Evolutionary conservation across 2,888 invertebrate genomes (phyloP).

Genomic region (Germaria angustata): DNA sequence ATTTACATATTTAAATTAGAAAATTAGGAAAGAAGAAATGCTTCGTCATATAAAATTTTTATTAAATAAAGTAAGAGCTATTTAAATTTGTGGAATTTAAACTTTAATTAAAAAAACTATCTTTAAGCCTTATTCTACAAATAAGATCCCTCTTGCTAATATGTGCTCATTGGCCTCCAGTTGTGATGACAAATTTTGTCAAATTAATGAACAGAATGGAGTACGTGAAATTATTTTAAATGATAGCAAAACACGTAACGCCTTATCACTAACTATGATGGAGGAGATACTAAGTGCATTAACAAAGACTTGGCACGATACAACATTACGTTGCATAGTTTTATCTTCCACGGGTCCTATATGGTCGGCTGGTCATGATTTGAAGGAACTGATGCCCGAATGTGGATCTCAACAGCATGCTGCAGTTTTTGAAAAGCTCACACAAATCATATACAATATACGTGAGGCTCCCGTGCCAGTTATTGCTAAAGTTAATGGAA

Average conservation of each 20-base stretch:
- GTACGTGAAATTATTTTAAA: constrained; percentile 82
- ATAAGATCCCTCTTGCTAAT: not conserved
- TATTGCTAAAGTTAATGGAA: constrained; percentile 86
- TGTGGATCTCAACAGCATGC: constrained; percentile 63
- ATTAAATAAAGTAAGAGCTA: constrained; percentile 23
- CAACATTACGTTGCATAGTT: constrained; percentile 87
- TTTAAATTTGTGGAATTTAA: not conserved
- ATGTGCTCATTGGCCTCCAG: constrained; percentile 13
- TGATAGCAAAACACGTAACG: constrained; percentile 87
- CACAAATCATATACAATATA: constrained; percentile 89
- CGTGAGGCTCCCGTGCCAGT: constrained; percentile 91
- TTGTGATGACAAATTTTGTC: constrained; percentile 25
- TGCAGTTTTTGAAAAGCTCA: constrained; percentile 87
- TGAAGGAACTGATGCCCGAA: constrained; percentile 89
- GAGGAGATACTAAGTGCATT: constrained; percentile 84
- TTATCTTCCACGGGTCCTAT: constrained; percentile 89
- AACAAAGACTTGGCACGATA: constrained; percentile 82
- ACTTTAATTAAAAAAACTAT: not conserved
- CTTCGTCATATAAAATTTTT: constrained; percentile 52
- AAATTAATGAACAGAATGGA: constrained; percentile 77
- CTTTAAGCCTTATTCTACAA: not conserved
- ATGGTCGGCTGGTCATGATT: constrained; percentile 97
- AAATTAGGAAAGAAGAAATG: constrained; percentile 31
- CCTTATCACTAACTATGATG: constrained; percentile 92
- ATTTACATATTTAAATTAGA: constrained; percentile 18